Percentiles rank a stretch among this genome's conserved stretches.
Evolutionary conservation across 2,113 vertebrate species (phyloP).

Genomic region (Hippocampus abdominalis): DNA sequence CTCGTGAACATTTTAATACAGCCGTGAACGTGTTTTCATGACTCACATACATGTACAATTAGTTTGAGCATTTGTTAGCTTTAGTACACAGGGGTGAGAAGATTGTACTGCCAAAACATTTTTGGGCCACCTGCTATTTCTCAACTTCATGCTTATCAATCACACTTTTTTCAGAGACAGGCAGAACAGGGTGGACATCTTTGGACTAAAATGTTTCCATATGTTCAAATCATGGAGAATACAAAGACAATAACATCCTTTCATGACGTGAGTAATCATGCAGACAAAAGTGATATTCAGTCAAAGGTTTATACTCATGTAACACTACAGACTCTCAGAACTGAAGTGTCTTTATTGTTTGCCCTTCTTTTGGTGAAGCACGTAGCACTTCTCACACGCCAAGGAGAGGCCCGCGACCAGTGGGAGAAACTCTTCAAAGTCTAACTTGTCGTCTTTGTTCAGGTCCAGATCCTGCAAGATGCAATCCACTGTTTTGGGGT

Average conservation of each 20-base stretch:
- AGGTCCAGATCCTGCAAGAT: constrained; percentile 88
- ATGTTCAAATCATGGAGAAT: neutral
- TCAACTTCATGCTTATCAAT: constrained; percentile 31
- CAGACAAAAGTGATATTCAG: neutral
- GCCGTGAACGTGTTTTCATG: neutral
- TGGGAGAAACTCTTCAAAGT: constrained; percentile 88
- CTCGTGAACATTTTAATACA: neutral
- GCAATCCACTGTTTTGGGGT: constrained; percentile 71
- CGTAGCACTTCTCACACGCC: constrained; percentile 82
- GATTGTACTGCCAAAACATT: neutral
- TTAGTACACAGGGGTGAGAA: neutral
- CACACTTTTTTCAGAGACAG: constrained; percentile 4
- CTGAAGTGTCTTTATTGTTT: constrained; percentile 42
- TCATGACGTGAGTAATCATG: neutral
- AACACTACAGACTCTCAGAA: constrained; percentile 7
- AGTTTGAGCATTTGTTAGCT: neutral
- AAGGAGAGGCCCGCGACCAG: constrained; percentile 82
- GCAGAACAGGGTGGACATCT: neutral
- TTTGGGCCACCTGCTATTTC: constrained; percentile 12
- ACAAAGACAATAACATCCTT: neutral
- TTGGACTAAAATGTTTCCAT: neutral
- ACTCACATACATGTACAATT: neutral
- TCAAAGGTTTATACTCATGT: constrained; percentile 42
- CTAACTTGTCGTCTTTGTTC: constrained; percentile 82
- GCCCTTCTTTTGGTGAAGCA: constrained; percentile 32